Evolutionary conservation across 2,797 vertebrate genomes (phyloP), one percentile per base, ranked within the genome.

Genomic region (Tapera naevia): DNA sequence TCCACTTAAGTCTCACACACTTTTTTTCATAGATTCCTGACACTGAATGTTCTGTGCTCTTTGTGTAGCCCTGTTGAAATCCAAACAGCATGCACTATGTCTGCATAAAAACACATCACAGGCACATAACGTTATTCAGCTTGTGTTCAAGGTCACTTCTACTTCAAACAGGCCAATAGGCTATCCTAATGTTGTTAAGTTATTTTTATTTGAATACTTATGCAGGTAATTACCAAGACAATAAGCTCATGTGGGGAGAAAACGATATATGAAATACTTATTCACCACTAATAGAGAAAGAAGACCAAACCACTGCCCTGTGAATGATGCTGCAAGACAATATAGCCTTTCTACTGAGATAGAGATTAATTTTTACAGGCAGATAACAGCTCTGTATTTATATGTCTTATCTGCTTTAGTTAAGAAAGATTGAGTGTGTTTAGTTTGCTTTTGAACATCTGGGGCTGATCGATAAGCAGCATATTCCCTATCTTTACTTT

Each of bases 191-290:
- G 37, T 69, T 30, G 25, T 88, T 43, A 71, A 46, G 27, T 80
- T 89, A 57, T 65, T 92, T 97, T 90, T 64, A 80, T 91, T 90
- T 89, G 54, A 93, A 89, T 93, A 94, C 92, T 93, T 88, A 39
- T 78, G 27, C 4, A 10, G 45, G 51, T 95, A 88, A 88, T 94
- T 91, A 65, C 46, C 12, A 57, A 85, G 80, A 73, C 73, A 89
- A 50, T 60, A 88, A 84, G 14, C 41, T 91, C 24, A 39, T 50
- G 18, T 56, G 56, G 41, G 30, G 57, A 91, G 74, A 96, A 89
- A 62, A 33, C 60, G 32, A 15, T 88, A 75, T 11, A 15, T 91
- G 78, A 89, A 91, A 78, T 89, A 91, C 87, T 94, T 94, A 80
- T 91, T 92, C 60, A 22, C 46, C 73, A 10, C 45, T 95, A 79